Evolutionary conservation across 2,113 vertebrate species (phyloP), one percentile per base, ranked within the genome.

Genomic region (Grus americana): DNA sequence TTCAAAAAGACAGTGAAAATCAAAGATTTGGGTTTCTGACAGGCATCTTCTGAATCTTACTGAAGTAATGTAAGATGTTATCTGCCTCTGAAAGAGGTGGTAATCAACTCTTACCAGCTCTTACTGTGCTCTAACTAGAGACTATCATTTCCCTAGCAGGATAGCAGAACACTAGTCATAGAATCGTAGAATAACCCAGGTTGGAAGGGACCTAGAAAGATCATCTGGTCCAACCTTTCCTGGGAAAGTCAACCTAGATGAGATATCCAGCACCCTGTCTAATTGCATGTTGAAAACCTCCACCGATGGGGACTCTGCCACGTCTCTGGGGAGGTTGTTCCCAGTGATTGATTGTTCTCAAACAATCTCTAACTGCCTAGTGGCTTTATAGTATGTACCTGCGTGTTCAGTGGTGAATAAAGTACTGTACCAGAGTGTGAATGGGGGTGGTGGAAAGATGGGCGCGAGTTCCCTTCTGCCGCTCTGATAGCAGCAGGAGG

Each of bases 1-100:
- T 87, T 93, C 73, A 93, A 79, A 65, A 95, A 52, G 67, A 90
- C 81, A 82, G 88, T 75, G 83, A 88, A 95, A 94, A 92, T 59
- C 38, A 75, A 95, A 95, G 75, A 50, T 44, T 70, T 96, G 58
- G 16, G 74, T 88, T 93, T 94, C 86, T 97, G 92, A 88, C 86
- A 90, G 82, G 27, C 94, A 38, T 92, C 90, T 92, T 93, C 54
- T 94, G 82, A 94, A 47, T 88, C 86, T 83, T 93, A 61, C 80
- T 87, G 82, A 90, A 93, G 75, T 86, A 90, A 61, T 54, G 11
- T 63, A 81, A 90, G 66, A 93, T 67, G 52, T 76, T 95, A 23
- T 42, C 71, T 0, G 21, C 40, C 36, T 95, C 71, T 79, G 71
- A 87, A 89, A 70, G 81, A 57, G 79, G 29, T 79, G n/a, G 70